These are phyloP conservation scores for Lindbergichthys nudifrons DNA, from an alignment of 2,797 vertebrate genomes.

Conservation along the genomic window DNA sequence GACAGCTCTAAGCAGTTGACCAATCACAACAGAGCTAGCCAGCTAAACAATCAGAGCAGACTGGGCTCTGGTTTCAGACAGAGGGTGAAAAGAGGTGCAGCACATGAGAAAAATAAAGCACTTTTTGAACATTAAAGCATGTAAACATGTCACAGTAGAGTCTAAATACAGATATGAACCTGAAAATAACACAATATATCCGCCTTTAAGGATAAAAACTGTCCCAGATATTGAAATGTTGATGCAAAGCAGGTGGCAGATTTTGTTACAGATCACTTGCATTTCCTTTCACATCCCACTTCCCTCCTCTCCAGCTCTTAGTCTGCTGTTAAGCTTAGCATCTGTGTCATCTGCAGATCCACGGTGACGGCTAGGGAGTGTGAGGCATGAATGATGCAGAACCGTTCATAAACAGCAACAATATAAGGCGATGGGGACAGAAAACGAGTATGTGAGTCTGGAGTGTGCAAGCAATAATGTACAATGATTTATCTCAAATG, in stretches of 20 bases:
- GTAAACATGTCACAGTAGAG: too few species aligned
- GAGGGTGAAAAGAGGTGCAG: too few species aligned
- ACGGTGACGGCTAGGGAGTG: conserved; percentile 56
- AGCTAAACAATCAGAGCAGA: too few species aligned
- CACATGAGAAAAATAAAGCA: too few species aligned
- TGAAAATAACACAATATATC: too few species aligned
- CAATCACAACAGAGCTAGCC: too few species aligned
- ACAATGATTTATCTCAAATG: conserved; percentile 67
- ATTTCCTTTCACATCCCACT: conserved; percentile 59
- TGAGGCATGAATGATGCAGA: conserved; percentile 62
- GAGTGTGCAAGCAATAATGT: conserved; percentile 54
- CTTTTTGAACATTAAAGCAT: too few species aligned
- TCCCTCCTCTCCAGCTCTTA: conserved; percentile 25
- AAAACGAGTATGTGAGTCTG: conserved; percentile 54
- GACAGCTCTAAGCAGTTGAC: too few species aligned
- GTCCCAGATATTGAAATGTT: conserved; percentile 61
- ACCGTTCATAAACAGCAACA: conserved; percentile 69
- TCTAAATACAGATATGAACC: too few species aligned
- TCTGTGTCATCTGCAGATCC: conserved; percentile 68
- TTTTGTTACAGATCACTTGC: conserved; percentile 60
- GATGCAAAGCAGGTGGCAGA: conserved; percentile 69
- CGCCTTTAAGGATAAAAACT: conserved; percentile 48
- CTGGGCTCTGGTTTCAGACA: too few species aligned
- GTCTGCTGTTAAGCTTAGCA: conserved; percentile 51
- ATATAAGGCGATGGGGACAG: conserved; percentile 62